These are phyloP conservation scores for Barnardius zonarius DNA, from an alignment of 2,113 vertebrate species.

Conservation along the genomic window DNA sequence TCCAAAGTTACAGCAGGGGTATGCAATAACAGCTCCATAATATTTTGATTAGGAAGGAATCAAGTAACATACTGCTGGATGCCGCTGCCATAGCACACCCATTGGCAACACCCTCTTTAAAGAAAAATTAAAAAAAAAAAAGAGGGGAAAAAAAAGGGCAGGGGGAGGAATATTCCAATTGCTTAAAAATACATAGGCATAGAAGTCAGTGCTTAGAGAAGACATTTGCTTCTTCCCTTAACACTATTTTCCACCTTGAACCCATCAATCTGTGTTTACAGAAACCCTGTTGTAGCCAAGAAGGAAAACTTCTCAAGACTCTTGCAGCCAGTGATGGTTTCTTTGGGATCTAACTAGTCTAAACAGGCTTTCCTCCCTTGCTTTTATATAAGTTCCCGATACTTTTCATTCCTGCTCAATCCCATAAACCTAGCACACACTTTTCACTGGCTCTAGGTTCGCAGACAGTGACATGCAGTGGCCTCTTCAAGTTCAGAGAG, in stretches of 20 bases:
- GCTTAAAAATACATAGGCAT: not conserved
- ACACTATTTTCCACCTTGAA: not conserved
- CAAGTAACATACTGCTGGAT: constrained; percentile 26
- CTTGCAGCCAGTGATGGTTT: accelerated
- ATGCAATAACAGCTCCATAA: constrained; percentile 39
- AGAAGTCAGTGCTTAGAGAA: not conserved
- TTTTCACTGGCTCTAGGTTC: not conserved
- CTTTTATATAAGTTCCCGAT: not conserved
- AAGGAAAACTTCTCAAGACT: not conserved
- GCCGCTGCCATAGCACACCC: not conserved
- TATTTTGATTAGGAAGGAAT: constrained; percentile 45
- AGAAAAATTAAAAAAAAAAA: not conserved
- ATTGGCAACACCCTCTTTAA: not conserved
- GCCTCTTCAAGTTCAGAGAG: not conserved
- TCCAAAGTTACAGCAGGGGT: constrained; percentile 11
- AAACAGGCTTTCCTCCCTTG: not conserved
- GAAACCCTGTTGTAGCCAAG: not conserved
- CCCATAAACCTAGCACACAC: not conserved
- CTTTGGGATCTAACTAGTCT: not conserved
- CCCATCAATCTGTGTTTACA: not conserved
- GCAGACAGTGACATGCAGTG: not conserved
- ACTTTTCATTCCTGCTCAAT: not conserved
- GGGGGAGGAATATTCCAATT: not conserved
- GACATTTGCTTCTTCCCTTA: not conserved
- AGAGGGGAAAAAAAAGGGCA: not conserved